Percentiles rank a stretch among this genome's conserved stretches.
Conservation (phyloP, 2,797 vertebrate genomes). For the Cynodonichthys magdalenae region DNA sequence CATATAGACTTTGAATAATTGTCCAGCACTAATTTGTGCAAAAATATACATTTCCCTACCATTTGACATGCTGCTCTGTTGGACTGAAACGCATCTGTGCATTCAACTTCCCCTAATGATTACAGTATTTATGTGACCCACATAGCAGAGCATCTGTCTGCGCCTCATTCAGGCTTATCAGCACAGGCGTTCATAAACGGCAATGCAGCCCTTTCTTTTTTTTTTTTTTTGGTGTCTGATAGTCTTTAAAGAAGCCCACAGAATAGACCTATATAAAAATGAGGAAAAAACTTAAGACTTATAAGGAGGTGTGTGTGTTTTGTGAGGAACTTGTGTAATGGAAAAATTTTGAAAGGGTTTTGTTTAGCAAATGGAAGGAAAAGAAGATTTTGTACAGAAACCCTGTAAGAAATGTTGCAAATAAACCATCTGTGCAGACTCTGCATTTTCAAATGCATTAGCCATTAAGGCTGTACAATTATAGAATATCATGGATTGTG, state of each 20-base stretch:
- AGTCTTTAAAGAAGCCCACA: constrained; percentile 10
- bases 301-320: constrained; percentile 1
- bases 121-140: constrained; percentile 64
- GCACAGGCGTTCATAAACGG: constrained; percentile 32
- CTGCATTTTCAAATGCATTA: too few species aligned
- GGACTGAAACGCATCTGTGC: constrained; percentile 50
- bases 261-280: not conserved
- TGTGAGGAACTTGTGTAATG: constrained; percentile 25
- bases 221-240: constrained; percentile 21
- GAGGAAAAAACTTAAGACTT: not conserved
- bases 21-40: constrained; percentile 1
- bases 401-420: constrained; percentile 16
- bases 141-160: constrained; percentile 64
- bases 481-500: too few species aligned
- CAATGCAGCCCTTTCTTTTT: too few species aligned
- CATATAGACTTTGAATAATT: too few species aligned
- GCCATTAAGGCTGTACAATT: too few species aligned
- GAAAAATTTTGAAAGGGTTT: constrained; percentile 26
- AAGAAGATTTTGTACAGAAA: constrained; percentile 8
- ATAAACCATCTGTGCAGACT: constrained; percentile 14
- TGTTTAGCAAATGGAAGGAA: constrained; percentile 17
- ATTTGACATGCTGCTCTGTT: constrained; percentile 38
- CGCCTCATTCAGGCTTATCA: constrained; percentile 24
- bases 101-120: constrained; percentile 44
- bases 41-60: constrained; percentile 29